These are phyloP conservation scores for Xiphorhynchus erythropygius DNA, from an alignment of 2,797 vertebrate genomes.

Conservation along the genomic window DNA sequence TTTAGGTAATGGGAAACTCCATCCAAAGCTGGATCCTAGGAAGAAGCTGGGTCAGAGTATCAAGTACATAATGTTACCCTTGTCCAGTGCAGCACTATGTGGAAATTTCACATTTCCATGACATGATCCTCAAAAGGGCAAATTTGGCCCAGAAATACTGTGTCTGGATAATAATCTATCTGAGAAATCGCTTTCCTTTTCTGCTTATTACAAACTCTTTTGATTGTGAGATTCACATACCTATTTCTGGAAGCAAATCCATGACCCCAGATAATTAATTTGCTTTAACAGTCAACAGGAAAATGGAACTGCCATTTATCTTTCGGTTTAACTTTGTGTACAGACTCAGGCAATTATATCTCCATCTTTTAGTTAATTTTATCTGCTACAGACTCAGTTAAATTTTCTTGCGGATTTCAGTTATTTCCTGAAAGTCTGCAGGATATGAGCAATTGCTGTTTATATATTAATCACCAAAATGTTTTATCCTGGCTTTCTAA, in stretches of 20 bases:
- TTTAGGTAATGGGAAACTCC: constrained; percentile 40
- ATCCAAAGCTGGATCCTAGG: not conserved
- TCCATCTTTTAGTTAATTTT: constrained; percentile 68
- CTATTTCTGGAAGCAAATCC: constrained; percentile 50
- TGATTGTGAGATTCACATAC: not conserved
- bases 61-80: constrained; percentile 8
- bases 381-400: constrained; percentile 59
- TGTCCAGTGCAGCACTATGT: not conserved
- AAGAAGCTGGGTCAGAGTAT: constrained; percentile 2
- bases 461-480: constrained; percentile 60
- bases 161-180: not conserved
- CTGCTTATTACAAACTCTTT: not conserved
- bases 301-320: constrained; percentile 69
- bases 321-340: constrained; percentile 68
- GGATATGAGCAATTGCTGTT: constrained; percentile 56
- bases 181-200: constrained; percentile 25
- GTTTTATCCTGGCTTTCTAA: constrained; percentile 43
- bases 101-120: not conserved
- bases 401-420: constrained; percentile 66
- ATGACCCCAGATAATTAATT: constrained; percentile 58
- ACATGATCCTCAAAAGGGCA: not conserved
- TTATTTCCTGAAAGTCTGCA: constrained; percentile 63
- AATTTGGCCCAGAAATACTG: not conserved
- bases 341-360: constrained; percentile 63
- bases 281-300: constrained; percentile 65